Evolutionary conservation across 2,888 invertebrate species (phyloP), one percentile per base, ranked within the genome.

Genomic region (Hydrotaea cyrtoneurina): DNA sequence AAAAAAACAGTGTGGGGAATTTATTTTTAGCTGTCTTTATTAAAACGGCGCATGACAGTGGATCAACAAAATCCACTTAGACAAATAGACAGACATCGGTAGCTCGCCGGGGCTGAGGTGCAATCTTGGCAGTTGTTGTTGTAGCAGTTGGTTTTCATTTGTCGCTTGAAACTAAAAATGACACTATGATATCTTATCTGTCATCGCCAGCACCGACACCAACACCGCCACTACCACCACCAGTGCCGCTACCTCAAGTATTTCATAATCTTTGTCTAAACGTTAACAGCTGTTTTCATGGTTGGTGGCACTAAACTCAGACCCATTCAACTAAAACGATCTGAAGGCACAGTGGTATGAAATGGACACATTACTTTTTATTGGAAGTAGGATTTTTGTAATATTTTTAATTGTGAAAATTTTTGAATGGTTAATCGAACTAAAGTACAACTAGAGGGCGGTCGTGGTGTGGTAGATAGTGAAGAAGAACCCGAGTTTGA

Each of bases 251-350:
- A 39, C 39, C 39, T 39, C 11, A 39, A 39, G 11, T 39, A 31
- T 0, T n/a, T n/a, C 5, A 62, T n/a, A 50, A n/a, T 31, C 62
- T n/a, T 62, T 62, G 15, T 2, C 13, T 50, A n/a, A 36, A 31
- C 17, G 26, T 15, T 31, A 26, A 62, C 62, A 62, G 26, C 31
- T 62, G 62, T 62, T 62, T 62, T 62, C 62, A n/a, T 50, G 8
- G 50, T 13, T 13, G 36, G 23, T 62, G n/a, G 15, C 17, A 36
- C 50, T 1, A n/a, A 15, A 50, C 50, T 50, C 13, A 4, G 50
- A 4, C 3, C n/a, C 2, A 4, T 15, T n/a, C n/a, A 50, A 50
- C 50, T n/a, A 2, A n/a, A 3, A n/a, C n/a, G 50, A n/a, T n/a
- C 50, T 50, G n/a, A 50, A n/a, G 2, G 50, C n/a, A 50, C 50